Conservation (phyloP, 1,140 invertebrate genomes). For the Drosophila nikananu region DNA sequence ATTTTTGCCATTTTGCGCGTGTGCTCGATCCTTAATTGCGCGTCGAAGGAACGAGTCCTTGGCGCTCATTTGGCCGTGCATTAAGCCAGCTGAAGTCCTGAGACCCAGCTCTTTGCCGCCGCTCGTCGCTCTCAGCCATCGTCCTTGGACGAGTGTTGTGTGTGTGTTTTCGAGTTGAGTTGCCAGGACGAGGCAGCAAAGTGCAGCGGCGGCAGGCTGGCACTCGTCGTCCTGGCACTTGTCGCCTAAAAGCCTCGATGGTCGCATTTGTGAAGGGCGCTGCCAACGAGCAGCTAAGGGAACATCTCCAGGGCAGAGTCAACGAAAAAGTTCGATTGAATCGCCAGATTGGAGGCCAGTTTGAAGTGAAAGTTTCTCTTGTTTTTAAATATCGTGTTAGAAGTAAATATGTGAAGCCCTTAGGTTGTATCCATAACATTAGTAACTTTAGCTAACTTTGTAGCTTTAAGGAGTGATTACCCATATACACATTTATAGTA, state of each 20-base stretch:
- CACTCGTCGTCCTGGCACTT: conserved; percentile 37
- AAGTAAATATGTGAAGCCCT: too few relatives aligned
- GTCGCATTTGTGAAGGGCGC: not conserved
- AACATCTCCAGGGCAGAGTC: not conserved
- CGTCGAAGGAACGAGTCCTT: conserved; percentile 65
- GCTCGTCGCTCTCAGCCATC: not conserved
- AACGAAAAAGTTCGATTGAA: not conserved
- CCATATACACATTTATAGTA: not conserved
- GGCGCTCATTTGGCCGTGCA: conserved; percentile 67
- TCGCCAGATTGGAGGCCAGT: not conserved
- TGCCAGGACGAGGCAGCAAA: conserved; percentile 18
- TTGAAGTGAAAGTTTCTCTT: not conserved
- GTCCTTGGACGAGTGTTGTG: conserved; percentile 16
- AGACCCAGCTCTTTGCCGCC: not conserved
- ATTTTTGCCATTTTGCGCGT: conserved; percentile 53
- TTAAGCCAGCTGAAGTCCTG: conserved; percentile 42
- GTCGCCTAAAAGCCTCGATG: conserved; percentile 35
- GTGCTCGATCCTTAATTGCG: conserved; percentile 56
- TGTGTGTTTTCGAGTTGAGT: conserved; percentile 36
- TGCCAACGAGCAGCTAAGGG: not conserved
- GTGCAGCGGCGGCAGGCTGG: conserved; percentile 38
- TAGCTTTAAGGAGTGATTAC: not conserved
- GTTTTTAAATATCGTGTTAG: not conserved
- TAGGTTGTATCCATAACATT: too few relatives aligned
- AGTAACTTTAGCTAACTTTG: too few relatives aligned